phyloP scores from a whole-genome alignment of 2,888 invertebrate genomes.

The Rhodophaea formosa region DNA sequence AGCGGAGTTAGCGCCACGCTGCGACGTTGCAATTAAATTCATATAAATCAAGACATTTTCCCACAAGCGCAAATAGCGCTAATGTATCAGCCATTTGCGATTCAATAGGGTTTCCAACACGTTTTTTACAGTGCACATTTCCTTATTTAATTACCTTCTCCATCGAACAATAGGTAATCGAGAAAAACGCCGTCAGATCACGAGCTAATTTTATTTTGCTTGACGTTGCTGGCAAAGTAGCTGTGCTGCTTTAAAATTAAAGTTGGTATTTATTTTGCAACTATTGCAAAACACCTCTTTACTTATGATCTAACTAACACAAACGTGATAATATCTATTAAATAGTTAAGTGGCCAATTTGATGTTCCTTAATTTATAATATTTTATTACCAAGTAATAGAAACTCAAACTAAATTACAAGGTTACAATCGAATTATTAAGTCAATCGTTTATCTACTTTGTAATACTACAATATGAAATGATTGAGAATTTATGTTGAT shows the following conservation, averaged over 20 bases:
- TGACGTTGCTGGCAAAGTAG: not conserved
- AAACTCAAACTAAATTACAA: too few relatives aligned
- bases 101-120: slow-evolving; percentile 5
- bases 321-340: too few relatives aligned
- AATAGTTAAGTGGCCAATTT: too few relatives aligned
- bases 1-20: slow-evolving; percentile 34
- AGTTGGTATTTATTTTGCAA: not conserved
- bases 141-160: slow-evolving; percentile 10
- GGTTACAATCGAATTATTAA: too few relatives aligned
- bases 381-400: too few relatives aligned
- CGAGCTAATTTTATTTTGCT: not conserved
- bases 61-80: slow-evolving; percentile 15
- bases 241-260: not conserved
- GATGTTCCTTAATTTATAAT: too few relatives aligned
- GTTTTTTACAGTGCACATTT: slow-evolving; percentile 5
- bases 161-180: slow-evolving; percentile 2
- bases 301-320: too few relatives aligned
- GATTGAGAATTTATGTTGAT: too few relatives aligned
- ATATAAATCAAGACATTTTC: slow-evolving; percentile 55
- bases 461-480: too few relatives aligned
- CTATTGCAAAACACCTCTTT: too few relatives aligned
- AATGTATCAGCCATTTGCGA: slow-evolving; percentile 10
- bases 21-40: slow-evolving; percentile 57
- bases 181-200: not conserved
- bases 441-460: too few relatives aligned